Conservation (phyloP, 2,113 vertebrate genomes). For the Emydocephalus ijimae region DNA sequence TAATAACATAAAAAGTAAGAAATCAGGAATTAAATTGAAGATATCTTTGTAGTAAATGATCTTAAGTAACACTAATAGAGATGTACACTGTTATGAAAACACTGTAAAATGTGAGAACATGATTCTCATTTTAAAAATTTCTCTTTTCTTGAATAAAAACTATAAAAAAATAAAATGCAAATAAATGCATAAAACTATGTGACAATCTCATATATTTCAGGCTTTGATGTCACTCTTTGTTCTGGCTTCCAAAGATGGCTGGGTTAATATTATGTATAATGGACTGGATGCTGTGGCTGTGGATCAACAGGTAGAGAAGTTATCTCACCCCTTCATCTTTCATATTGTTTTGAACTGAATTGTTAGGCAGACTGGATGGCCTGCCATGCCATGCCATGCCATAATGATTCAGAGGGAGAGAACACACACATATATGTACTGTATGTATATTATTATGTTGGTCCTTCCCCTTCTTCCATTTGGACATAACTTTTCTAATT, state of each 20-base stretch:
- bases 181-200: slow-evolving; percentile 24
- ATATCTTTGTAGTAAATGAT: too few relatives aligned
- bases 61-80: too few relatives aligned
- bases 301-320: slow-evolving; percentile 85
- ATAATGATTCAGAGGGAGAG: background rate
- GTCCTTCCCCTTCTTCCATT: background rate
- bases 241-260: slow-evolving; percentile 96
- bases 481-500: background rate
- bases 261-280: slow-evolving; percentile 99
- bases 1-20: too few relatives aligned
- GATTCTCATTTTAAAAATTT: too few relatives aligned
- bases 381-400: background rate
- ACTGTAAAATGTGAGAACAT: too few relatives aligned
- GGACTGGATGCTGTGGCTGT: slow-evolving; percentile 92
- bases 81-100: too few relatives aligned
- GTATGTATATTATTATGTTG: background rate
- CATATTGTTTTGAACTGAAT: background rate
- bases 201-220: slow-evolving; percentile 65
- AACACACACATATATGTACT: background rate
- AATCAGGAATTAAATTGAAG: too few relatives aligned
- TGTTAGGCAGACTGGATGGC: background rate
- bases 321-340: background rate
- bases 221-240: slow-evolving; percentile 99
- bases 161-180: background rate
- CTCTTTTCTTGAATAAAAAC: too few relatives aligned